A percentile compares a stretch with the other conserved stretches of the same genome.
Evolutionary conservation across 2,797 vertebrate species (phyloP).

Genomic region (Galaxias olidus): DNA sequence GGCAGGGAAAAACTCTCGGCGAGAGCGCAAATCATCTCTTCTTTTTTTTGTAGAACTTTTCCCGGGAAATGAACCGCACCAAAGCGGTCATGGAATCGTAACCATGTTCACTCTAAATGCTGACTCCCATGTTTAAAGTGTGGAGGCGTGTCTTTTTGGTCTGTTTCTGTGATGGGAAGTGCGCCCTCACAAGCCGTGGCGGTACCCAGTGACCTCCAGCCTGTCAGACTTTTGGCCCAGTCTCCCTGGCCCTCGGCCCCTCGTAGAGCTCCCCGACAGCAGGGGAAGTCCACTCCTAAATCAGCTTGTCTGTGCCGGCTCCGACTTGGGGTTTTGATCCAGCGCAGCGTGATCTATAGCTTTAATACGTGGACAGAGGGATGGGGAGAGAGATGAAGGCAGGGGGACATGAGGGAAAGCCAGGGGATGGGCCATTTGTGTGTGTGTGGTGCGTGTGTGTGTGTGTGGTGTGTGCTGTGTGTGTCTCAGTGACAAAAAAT

Average conservation of each 20-base stretch:
- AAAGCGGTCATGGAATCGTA: no score
- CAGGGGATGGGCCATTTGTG: background rate
- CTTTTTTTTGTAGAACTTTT: no score
- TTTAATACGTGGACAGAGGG: constrained; percentile 66
- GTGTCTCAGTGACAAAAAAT: background rate
- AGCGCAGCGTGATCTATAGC: constrained; percentile 62
- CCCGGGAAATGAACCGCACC: no score
- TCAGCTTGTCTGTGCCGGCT: constrained; percentile 61
- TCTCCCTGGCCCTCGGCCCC: constrained; percentile 65
- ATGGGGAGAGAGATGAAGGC: background rate
- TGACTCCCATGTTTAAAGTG: no score
- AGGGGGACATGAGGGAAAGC: background rate
- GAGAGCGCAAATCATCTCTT: no score
- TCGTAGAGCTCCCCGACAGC: constrained; percentile 73
- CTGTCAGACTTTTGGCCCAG: constrained; percentile 63
- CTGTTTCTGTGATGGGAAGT: no score
- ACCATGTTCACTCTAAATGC: no score
- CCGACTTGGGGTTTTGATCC: constrained; percentile 70
- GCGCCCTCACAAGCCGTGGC: no score
- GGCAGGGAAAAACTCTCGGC: no score
- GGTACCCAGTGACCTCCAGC: no score
- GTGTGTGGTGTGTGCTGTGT: background rate
- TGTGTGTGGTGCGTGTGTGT: background rate
- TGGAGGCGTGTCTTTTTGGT: no score
- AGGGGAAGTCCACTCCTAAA: constrained; percentile 67